These are phyloP conservation scores for Eumacrocentrus americanus DNA, from an alignment of 2,888 invertebrate genomes.

Conservation along the genomic window DNA sequence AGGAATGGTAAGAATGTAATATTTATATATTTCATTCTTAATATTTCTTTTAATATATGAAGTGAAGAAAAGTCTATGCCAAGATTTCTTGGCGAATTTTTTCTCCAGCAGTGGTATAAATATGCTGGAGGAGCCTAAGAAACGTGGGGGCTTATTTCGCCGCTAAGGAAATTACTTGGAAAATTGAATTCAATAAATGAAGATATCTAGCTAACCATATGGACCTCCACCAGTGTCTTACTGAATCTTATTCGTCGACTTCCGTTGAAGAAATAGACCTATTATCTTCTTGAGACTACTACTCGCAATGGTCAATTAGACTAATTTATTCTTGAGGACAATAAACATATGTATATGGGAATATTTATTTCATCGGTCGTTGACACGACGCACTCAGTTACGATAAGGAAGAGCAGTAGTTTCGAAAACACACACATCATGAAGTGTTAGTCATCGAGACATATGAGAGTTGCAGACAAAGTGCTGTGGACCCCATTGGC, in stretches of 20 bases:
- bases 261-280: no score
- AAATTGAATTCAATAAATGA: constrained; percentile 36
- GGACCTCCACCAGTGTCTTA: not conserved
- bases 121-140: no score
- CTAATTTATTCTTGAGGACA: no score
- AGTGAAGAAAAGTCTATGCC: no score
- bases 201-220: not conserved
- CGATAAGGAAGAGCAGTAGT: constrained; percentile 11
- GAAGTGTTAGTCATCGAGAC: constrained; percentile 6
- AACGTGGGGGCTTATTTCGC: constrained; percentile 2
- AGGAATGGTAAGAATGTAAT: not conserved
- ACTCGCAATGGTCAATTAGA: no score
- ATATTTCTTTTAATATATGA: no score
- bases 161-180: constrained; percentile 12
- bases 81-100: no score
- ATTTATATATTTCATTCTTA: not conserved
- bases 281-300: no score
- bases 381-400: not conserved
- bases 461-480: constrained; percentile 2
- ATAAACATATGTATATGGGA: no score
- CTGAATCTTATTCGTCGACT: not conserved
- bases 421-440: not conserved
- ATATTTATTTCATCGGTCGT: constrained; percentile 13
- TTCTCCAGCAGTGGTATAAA: no score
- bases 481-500: constrained; percentile 14